Evolutionary conservation across 2,113 vertebrate genomes (phyloP).

Genomic region (Pipra filicauda): DNA sequence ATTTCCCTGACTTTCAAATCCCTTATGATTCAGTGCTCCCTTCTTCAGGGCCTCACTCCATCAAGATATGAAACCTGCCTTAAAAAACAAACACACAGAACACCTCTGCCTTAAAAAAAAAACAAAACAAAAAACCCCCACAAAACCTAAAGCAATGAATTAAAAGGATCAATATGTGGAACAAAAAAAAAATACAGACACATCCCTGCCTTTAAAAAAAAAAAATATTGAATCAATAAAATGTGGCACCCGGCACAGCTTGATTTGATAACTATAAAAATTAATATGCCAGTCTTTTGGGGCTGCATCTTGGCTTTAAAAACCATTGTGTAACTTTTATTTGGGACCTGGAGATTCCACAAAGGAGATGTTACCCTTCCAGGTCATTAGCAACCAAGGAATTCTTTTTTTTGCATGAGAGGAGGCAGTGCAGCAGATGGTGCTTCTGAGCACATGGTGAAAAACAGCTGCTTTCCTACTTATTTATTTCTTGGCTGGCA

Average conservation of each 20-base stretch:
- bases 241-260: not conserved
- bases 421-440: not conserved
- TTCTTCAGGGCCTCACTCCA: not conserved
- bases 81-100: not conserved
- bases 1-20: not conserved
- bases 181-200: not conserved
- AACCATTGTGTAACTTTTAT: not conserved
- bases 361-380: not conserved
- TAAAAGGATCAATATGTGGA: not conserved
- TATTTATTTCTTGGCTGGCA: not conserved
- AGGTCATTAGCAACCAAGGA: not conserved
- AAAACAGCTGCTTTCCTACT: not conserved
- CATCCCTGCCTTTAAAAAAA: not conserved
- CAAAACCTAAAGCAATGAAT: not conserved
- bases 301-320: not conserved
- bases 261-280: not conserved
- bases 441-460: not conserved
- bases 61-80: not conserved
- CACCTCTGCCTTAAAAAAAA: not conserved
- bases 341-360: rapidly evolving
- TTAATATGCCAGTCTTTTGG: rapidly evolving
- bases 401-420: not conserved
- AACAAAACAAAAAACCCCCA: not conserved
- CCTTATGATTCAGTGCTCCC: not conserved
- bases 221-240: not conserved